Conservation (phyloP, 2,113 vertebrate species). For the Oryzias curvinotus region DNA sequence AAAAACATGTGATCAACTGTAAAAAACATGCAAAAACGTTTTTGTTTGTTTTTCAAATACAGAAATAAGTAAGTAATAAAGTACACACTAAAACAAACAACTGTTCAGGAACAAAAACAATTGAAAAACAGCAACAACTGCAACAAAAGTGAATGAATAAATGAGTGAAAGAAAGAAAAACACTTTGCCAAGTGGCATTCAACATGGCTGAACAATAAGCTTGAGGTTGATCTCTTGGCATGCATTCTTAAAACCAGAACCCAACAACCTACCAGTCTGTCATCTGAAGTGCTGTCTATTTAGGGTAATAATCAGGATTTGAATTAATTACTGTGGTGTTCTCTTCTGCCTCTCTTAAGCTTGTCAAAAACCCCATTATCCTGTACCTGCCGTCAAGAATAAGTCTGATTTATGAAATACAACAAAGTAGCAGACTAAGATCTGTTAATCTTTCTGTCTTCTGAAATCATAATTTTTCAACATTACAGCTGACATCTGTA, state of each 20-base stretch:
- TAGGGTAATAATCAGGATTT: slow-evolving; percentile 42
- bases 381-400: slow-evolving; percentile 23
- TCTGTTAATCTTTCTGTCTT: not conserved
- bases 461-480: not conserved
- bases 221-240: slow-evolving; percentile 9
- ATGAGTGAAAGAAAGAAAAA: too few relatives aligned
- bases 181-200: slow-evolving; percentile 13
- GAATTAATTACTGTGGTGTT: slow-evolving; percentile 37
- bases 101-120: too few relatives aligned
- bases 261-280: slow-evolving; percentile 7
- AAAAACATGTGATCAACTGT: too few relatives aligned
- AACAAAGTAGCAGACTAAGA: not conserved
- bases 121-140: too few relatives aligned
- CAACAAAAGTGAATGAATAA: too few relatives aligned
- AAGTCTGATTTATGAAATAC: slow-evolving; percentile 34
- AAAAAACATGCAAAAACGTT: too few relatives aligned
- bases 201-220: slow-evolving; percentile 38
- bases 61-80: too few relatives aligned
- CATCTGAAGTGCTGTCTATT: slow-evolving; percentile 15
- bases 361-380: not conserved
- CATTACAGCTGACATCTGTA: not conserved
- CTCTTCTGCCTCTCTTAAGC: not conserved
- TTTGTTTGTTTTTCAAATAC: too few relatives aligned
- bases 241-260: too few relatives aligned
- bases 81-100: too few relatives aligned